These are phyloP conservation scores for Orthonychiurus folsomi DNA, from an alignment of 2,888 invertebrate species.

Conservation along the genomic window DNA sequence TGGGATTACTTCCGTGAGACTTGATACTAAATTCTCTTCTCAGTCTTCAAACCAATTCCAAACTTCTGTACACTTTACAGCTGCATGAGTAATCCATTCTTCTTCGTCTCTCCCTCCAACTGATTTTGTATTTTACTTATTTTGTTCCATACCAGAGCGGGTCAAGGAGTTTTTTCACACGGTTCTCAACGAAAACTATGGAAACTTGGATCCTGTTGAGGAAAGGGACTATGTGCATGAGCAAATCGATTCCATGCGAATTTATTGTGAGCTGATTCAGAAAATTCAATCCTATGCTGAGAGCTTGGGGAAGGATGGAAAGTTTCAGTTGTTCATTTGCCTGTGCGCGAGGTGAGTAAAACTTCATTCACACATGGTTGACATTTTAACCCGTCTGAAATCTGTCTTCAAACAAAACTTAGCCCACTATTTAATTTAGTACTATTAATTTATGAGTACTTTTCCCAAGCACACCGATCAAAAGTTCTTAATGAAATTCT, in stretches of 20 bases:
- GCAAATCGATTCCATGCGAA: slow-evolving; percentile 67
- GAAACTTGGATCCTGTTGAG: slow-evolving; percentile 28
- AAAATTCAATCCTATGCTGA: slow-evolving; percentile 77
- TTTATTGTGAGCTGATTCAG: slow-evolving; percentile 79
- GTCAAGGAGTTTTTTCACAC: slow-evolving; percentile 73
- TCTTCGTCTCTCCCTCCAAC: background rate
- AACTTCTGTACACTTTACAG: background rate
- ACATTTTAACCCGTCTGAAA: too few species aligned
- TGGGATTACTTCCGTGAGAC: slow-evolving; percentile 92
- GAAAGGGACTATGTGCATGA: slow-evolving; percentile 41
- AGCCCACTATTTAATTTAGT: too few species aligned
- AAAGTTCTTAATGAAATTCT: too few species aligned
- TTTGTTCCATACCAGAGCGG: slow-evolving; percentile 50
- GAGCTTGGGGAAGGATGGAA: slow-evolving; percentile 92
- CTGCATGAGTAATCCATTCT: background rate
- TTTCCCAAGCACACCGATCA: too few species aligned
- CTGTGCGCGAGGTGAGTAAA: slow-evolving; percentile 46
- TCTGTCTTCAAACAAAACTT: too few species aligned
- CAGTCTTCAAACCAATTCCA: background rate
- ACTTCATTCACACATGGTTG: too few species aligned
- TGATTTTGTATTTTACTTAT: slow-evolving; percentile 39
- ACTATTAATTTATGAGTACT: too few species aligned
- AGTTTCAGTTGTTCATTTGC: slow-evolving; percentile 93
- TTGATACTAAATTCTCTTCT: slow-evolving; percentile 1
- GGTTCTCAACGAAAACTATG: slow-evolving; percentile 52